Evolutionary conservation across 2,113 vertebrate species (phyloP).

Genomic region (Ammodramus savannarum): DNA sequence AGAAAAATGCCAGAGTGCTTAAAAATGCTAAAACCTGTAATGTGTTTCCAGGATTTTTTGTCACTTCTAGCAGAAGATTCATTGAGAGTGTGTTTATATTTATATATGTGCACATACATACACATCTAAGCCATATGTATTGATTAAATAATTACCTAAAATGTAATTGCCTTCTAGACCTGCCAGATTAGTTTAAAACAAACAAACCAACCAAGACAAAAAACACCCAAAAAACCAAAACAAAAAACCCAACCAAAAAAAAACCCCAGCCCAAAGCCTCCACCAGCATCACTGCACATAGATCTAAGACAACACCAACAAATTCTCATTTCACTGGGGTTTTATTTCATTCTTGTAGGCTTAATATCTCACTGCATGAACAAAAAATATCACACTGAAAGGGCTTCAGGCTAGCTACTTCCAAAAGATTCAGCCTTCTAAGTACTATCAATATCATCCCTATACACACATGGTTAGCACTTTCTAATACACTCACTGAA

Average conservation of each 20-base stretch:
- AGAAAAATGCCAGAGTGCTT: neutral
- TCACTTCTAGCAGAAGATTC: neutral
- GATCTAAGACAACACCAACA: slow-evolving; percentile 52
- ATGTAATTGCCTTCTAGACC: neutral
- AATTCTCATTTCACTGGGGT: slow-evolving; percentile 65
- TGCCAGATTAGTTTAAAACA: neutral
- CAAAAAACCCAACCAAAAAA: neutral
- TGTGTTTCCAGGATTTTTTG: neutral
- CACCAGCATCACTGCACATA: neutral
- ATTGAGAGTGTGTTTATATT: neutral
- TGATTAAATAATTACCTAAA: slow-evolving; percentile 30
- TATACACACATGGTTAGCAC: slow-evolving; percentile 74
- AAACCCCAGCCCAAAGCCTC: neutral
- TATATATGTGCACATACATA: neutral
- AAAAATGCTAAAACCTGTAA: neutral
- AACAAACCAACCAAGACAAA: neutral
- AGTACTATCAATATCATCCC: slow-evolving; percentile 75
- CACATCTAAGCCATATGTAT: neutral
- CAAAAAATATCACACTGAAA: slow-evolving; percentile 73
- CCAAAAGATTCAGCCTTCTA: slow-evolving; percentile 71
- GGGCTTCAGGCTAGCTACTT: slow-evolving; percentile 67
- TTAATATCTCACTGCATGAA: slow-evolving; percentile 72
- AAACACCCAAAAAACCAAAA: neutral
- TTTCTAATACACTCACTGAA: slow-evolving; percentile 74
- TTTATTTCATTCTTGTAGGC: slow-evolving; percentile 68